These are phyloP conservation scores for Fregetta grallaria DNA, from an alignment of 2,113 vertebrate species.

Conservation along the genomic window DNA sequence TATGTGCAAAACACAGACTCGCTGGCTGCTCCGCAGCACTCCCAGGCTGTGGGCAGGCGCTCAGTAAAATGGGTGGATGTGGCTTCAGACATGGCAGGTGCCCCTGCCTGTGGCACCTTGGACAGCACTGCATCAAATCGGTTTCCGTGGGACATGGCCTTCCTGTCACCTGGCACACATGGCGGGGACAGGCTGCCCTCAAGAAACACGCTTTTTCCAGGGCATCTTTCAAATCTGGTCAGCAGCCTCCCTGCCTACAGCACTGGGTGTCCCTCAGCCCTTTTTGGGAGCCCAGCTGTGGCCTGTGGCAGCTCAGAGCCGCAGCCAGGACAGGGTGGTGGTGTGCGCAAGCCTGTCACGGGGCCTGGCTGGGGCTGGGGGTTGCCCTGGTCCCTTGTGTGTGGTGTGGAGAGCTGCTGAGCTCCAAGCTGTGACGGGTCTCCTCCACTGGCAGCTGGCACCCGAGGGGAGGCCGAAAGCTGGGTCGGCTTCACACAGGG, in stretches of 20 bases:
- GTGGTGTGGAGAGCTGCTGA: neutral
- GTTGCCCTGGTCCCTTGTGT: neutral
- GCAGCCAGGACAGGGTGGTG: neutral
- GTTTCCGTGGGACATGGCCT: neutral
- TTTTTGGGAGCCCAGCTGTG: neutral
- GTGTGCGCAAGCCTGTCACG: accelerated
- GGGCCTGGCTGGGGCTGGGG: too few relatives aligned
- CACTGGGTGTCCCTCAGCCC: neutral
- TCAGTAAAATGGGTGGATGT: neutral
- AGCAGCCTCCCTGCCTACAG: neutral
- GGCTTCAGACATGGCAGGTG: neutral
- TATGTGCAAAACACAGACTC: neutral
- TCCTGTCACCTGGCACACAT: accelerated
- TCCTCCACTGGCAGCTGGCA: neutral
- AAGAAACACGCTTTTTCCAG: neutral
- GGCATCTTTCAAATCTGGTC: neutral
- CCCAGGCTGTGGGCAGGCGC: accelerated
- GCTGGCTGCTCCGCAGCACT: neutral
- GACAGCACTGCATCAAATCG: too few relatives aligned
- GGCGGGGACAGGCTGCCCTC: neutral
- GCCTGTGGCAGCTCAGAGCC: accelerated
- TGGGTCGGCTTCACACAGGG: accelerated
- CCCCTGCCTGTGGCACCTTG: neutral
- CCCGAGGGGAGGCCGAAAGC: accelerated
- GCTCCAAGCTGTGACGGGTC: accelerated